Base-by-base conservation (phyloP, 2,113 vertebrate species). In the Sebastes fasciatus region DNA sequence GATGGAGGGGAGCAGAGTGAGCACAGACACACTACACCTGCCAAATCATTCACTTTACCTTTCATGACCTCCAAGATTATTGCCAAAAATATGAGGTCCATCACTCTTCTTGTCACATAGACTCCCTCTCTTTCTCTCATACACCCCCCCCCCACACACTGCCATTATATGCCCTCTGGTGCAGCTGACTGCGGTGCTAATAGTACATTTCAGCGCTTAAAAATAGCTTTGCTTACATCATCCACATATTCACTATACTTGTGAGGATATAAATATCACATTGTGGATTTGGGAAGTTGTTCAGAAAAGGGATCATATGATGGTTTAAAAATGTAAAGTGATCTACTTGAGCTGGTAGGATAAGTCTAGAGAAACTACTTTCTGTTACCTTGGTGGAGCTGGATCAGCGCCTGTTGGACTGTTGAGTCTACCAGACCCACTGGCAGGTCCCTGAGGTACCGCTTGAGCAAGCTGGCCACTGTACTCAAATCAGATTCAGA, bases 391-490 rank as follows among this genome's bases (percentile, higher is more conserved):
- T 96, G 94, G 66, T 96, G 94, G 60, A 94, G 94, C 71, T 95
- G 95, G 65, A 98, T 91, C 74, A 99, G 93, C 5, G 83, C 95
- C 55, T 94, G 93, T 19, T 96, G 95, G 13, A 97, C 85, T 0
- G 91, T 77, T 0, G 95, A 74, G 1, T 95, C 93, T n/a, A 98
- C 94, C 75, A 99, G 87, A 0, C 96, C 95, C 68, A 95, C 96
- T 0, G 97, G 98, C 51, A 99, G 90, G 61, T 98, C 97, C 83
- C 97, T 92, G 55, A 99, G 91, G 88, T 97, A 99, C 67, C 95
- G 94, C 80, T 99, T 99, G 46, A 99, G 83, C 84, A 99, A 93
- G 84, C 97, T 99, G 87, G 98, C 96, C 8, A 97, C 97, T 0
- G 97, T 95, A 68, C 95, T 96, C 5, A 94, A 73, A 14, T 99